Conservation (phyloP, 2,797 vertebrate species). For the Pseudotriccus pelzelni region DNA sequence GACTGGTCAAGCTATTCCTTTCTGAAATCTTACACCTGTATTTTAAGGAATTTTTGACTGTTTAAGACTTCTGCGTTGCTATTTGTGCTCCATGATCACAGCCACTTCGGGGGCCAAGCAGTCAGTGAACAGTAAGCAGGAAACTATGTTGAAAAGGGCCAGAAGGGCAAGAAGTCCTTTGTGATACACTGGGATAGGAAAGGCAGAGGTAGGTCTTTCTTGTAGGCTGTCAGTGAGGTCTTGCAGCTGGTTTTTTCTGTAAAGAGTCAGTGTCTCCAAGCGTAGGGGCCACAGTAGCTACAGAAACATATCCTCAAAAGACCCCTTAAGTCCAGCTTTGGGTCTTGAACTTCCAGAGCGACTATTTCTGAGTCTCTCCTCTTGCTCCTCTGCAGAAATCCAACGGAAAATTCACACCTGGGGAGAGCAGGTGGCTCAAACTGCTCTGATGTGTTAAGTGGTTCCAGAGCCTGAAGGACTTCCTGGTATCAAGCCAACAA, state of each 20-base stretch:
- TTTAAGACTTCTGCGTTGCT: background rate
- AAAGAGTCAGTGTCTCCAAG: background rate
- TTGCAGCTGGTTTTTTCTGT: background rate
- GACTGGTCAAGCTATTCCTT: background rate
- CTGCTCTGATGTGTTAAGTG: background rate
- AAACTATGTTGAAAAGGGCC: background rate
- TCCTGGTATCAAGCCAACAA: background rate
- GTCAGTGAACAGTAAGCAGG: background rate
- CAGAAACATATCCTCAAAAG: background rate
- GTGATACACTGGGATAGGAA: background rate
- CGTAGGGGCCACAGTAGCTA: background rate
- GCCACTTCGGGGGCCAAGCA: background rate
- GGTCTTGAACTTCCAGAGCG: background rate
- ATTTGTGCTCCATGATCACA: background rate
- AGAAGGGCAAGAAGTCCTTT: background rate
- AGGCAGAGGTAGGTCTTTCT: background rate
- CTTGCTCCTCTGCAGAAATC: background rate
- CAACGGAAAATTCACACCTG: background rate
- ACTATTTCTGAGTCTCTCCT: background rate
- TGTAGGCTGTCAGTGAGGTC: background rate
- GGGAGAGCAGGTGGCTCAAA: background rate
- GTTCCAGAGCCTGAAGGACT: background rate
- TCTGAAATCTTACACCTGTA: background rate
- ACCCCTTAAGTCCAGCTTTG: background rate
- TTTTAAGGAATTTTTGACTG: background rate